Evolutionary conservation across 2,888 invertebrate species (phyloP).

Genomic region (Apomyelois bistriatella): DNA sequence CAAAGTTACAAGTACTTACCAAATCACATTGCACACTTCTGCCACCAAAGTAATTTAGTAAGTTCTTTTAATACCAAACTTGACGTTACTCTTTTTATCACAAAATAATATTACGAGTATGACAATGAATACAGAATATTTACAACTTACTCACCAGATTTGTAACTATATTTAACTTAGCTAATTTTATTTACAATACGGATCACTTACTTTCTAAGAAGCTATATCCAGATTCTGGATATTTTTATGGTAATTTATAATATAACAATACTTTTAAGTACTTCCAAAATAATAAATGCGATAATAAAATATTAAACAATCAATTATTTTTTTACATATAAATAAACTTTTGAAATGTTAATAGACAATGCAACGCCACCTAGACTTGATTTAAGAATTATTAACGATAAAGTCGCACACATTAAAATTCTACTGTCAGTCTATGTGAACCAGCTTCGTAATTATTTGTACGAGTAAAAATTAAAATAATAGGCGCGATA

Average conservation of each 20-base stretch:
- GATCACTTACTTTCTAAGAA: not conserved
- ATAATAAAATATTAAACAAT: conserved; percentile 14
- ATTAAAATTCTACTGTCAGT: not conserved
- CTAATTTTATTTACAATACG: conserved; percentile 3
- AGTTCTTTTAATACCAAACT: not conserved
- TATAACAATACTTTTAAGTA: not conserved
- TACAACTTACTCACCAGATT: conserved; percentile 17
- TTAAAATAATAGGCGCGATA: conserved; percentile 3
- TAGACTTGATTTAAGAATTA: not conserved
- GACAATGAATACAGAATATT: conserved; percentile 14
- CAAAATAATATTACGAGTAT: conserved; percentile 10
- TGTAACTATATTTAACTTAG: conserved; percentile 8
- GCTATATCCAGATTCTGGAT: conserved; percentile 5
- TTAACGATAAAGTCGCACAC: not conserved
- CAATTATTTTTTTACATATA: no score
- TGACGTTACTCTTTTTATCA: not conserved
- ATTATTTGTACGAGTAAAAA: not conserved
- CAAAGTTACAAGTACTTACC: no score
- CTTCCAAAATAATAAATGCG: conserved; percentile 1
- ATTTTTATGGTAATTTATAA: not conserved
- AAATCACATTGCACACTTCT: no score
- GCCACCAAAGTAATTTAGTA: no score
- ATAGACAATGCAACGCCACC: conserved; percentile 5
- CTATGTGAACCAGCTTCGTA: not conserved
- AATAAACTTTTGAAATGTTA: no score